A percentile compares a stretch with the other conserved stretches of the same genome.
Conservation (phyloP, 2,888 invertebrate genomes). For the Eulithis testata region DNA sequence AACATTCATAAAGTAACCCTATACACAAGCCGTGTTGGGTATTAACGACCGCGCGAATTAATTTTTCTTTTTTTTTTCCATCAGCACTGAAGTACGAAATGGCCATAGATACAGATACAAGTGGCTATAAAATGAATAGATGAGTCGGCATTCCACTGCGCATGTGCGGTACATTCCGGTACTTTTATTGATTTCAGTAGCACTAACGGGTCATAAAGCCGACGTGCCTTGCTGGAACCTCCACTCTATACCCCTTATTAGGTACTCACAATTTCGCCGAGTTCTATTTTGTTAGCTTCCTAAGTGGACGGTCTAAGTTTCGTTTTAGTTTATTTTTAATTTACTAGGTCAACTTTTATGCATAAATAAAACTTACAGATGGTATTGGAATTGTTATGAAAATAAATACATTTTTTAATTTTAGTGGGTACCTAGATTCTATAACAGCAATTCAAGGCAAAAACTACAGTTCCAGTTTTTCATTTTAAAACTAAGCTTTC, state of each 20-base stretch:
- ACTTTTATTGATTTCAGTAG: constrained; percentile 90
- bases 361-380: constrained; percentile 1
- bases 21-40: constrained; percentile 47
- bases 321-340: constrained; percentile 47
- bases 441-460: too few relatives aligned
- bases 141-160: constrained; percentile 80
- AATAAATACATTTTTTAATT: too few relatives aligned
- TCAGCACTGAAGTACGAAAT: constrained; percentile 79
- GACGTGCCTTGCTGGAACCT: constrained; percentile 80
- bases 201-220: constrained; percentile 86
- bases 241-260: constrained; percentile 79
- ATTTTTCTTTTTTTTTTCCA: constrained; percentile 73
- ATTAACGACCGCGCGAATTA: constrained; percentile 68
- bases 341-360: constrained; percentile 34
- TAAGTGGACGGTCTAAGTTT: constrained; percentile 55
- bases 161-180: constrained; percentile 85
- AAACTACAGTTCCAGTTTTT: too few relatives aligned
- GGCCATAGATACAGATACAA: constrained; percentile 83
- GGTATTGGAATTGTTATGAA: too few relatives aligned
- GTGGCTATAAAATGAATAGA: constrained; percentile 84
- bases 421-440: too few relatives aligned
- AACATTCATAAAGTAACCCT: constrained; percentile 53
- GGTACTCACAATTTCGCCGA: constrained; percentile 77
- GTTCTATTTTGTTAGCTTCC: constrained; percentile 78
- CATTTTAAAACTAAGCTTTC: too few relatives aligned